Conservation (phyloP, 2,797 vertebrate genomes). For the Eulemur mongoz region DNA sequence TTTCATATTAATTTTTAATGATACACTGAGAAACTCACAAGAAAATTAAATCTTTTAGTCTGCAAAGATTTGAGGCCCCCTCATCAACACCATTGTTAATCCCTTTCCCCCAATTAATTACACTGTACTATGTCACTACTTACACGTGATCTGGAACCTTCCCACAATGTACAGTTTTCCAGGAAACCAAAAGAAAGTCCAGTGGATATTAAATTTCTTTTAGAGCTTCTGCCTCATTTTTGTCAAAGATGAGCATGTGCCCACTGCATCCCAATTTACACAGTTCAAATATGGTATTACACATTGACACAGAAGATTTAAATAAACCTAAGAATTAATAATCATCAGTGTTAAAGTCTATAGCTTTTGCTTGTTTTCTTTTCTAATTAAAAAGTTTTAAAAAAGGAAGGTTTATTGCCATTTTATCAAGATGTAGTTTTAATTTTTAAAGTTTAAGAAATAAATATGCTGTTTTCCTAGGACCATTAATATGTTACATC, state of each 20-base stretch:
- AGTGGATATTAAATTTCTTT: neutral
- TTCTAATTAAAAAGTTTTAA: neutral
- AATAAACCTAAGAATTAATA: neutral
- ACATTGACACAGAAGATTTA: neutral
- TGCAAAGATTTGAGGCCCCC: neutral
- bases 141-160: neutral
- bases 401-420: neutral
- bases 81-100: neutral
- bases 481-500: neutral
- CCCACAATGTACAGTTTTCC: neutral
- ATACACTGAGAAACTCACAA: neutral
- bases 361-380: neutral
- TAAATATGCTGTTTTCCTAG: neutral
- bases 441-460: neutral
- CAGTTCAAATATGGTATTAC: neutral
- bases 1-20: neutral
- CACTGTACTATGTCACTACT: fast-evolving
- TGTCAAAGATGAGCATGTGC: neutral
- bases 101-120: neutral
- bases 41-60: neutral
- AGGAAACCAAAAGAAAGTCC: neutral
- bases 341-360: neutral
- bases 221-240: neutral
- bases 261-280: neutral
- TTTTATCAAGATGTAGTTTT: neutral